Evolutionary conservation across 2,797 vertebrate species (phyloP), one percentile per base, ranked within the genome.

Genomic region (Adelosebastes latens): DNA sequence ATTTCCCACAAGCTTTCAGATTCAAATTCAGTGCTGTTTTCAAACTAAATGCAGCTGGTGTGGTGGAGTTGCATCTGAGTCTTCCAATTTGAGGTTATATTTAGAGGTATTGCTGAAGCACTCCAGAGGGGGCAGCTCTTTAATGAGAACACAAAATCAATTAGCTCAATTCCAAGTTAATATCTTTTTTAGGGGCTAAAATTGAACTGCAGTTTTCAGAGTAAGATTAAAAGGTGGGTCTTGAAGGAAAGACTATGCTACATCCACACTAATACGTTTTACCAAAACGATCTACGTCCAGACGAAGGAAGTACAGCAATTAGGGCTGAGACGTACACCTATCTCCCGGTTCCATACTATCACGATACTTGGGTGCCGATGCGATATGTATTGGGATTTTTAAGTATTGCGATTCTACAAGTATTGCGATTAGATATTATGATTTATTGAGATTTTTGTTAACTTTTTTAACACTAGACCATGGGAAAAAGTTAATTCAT

Each of bases 81-180:
- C 68, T 68, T 76, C 14, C 10, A 52, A 4, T 65, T 27, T 25
- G 39, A 60, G 62, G 27, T 52, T 53, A 68, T 59, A 76, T 79
- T 77, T 53, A 53, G 65, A 79, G 31, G 16, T 65, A 49, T 34
- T 62, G 39, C 32, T 67, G 14, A 56, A 72, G 16, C 61, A 20
- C 58, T 55, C n/a, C 22, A 18, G 3, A 18, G 11, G 60, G 16
- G 14, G 46, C 10, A 12, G 9, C 6, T 46, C 77, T 74, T 53
- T 42, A 78, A 73, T 69, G 20, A 83, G 31, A 75, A 73, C 68
- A 71, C 27, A 31, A 64, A 79, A 75, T 72, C 70, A 42, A 65
- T 71, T 56, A 77, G 8, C 39, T 81, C 59, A 61, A 62, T 72
- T 49, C 24, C 20, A 58, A 72, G 75, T 59, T 59, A 65, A 53